Evolutionary conservation across 1,140 invertebrate species (phyloP).

Genomic region (Eumaeus atala): DNA sequence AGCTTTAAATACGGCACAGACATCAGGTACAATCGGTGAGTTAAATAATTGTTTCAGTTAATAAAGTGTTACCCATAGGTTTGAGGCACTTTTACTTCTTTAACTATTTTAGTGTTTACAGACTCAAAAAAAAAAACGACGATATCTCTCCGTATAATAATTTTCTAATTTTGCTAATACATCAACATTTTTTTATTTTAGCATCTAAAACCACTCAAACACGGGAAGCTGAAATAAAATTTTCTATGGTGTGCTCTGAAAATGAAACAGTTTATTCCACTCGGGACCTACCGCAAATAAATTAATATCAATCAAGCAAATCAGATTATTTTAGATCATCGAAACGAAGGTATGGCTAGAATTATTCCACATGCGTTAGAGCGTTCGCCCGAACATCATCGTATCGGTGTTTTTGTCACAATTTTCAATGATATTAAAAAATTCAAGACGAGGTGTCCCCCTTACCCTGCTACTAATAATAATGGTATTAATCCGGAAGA

Average conservation of each 20-base stretch:
- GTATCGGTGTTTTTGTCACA: neutral
- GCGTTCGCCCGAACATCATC: neutral
- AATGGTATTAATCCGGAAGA: neutral
- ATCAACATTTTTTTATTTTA: neutral
- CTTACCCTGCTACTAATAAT: neutral
- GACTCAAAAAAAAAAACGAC: neutral
- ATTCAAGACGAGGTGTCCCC: neutral
- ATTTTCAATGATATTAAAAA: constrained; percentile 1
- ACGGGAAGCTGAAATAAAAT: neutral
- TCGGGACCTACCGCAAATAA: neutral
- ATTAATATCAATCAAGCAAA: neutral
- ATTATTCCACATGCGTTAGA: neutral
- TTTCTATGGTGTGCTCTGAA: neutral
- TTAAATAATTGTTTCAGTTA: neutral
- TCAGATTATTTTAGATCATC: neutral
- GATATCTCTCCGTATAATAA: neutral
- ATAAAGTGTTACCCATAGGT: neutral
- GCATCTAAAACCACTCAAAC: neutral
- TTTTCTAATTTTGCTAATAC: neutral
- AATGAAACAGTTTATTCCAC: neutral
- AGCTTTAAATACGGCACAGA: no score
- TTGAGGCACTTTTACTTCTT: no score
- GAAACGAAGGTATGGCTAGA: neutral
- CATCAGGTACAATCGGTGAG: neutral
- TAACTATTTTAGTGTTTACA: neutral